A percentile compares a stretch with the other conserved stretches of the same genome.
Evolutionary conservation across 2,797 vertebrate genomes (phyloP).

Genomic region (Anguilla megastoma): DNA sequence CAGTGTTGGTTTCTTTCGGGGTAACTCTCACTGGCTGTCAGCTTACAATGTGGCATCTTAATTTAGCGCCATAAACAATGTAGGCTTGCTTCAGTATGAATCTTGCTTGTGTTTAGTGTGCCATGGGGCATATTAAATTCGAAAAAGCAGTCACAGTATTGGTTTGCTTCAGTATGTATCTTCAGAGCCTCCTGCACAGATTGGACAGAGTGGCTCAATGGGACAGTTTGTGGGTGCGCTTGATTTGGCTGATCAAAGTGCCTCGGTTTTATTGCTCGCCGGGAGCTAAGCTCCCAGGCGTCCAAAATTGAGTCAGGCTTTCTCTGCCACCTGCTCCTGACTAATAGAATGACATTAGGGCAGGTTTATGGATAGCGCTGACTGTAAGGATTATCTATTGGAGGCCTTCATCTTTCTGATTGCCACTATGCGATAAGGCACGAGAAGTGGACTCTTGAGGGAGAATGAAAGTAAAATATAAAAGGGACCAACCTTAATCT

Average conservation of each 20-base stretch:
- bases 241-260: constrained; percentile 55
- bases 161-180: not conserved
- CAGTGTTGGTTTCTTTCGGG: not conserved
- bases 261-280: constrained; percentile 59
- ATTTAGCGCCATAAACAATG: not conserved
- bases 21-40: not conserved
- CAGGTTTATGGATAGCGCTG: constrained; percentile 63
- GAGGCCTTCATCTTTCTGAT: constrained; percentile 53
- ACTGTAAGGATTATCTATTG: constrained; percentile 17
- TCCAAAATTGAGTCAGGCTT: constrained; percentile 59
- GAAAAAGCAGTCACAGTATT: not conserved
- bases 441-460: not conserved
- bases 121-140: not conserved
- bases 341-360: constrained; percentile 65
- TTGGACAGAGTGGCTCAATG: constrained; percentile 42
- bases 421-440: constrained; percentile 43
- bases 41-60: not conserved
- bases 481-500: not conserved
- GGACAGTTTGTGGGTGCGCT: constrained; percentile 33
- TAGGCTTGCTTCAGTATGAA: constrained; percentile 9
- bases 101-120: not conserved
- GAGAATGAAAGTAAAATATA: constrained; percentile 34
- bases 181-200: constrained; percentile 24
- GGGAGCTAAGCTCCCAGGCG: constrained; percentile 51
- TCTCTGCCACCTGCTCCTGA: constrained; percentile 65